These are phyloP conservation scores for Physella acuta DNA, from an alignment of 1,140 invertebrate genomes.

Conservation along the genomic window DNA sequence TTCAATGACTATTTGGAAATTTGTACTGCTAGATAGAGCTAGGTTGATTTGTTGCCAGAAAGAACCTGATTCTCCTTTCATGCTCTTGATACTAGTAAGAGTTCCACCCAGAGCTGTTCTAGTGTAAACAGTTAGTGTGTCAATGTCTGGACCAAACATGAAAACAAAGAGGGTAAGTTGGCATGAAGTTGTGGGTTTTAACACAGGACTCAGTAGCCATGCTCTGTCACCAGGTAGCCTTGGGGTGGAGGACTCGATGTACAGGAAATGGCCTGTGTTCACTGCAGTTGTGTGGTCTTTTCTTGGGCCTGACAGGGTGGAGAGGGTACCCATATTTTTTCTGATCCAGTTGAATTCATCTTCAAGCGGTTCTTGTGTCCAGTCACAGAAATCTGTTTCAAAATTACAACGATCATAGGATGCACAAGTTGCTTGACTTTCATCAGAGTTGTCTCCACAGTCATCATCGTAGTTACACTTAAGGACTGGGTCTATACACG, in stretches of 20 bases:
- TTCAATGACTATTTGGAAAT: slow-evolving; percentile 66
- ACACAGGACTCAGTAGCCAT: slow-evolving; percentile 45
- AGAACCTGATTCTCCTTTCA: slow-evolving; percentile 32
- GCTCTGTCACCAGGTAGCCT: slow-evolving; percentile 45
- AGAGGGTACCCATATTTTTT: slow-evolving; percentile 30
- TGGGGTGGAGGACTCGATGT: slow-evolving; percentile 48
- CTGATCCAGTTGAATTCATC: slow-evolving; percentile 24
- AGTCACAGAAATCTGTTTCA: slow-evolving; percentile 53
- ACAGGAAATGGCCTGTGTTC: slow-evolving; percentile 52
- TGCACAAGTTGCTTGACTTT: slow-evolving; percentile 30
- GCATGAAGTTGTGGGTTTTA: slow-evolving; percentile 26
- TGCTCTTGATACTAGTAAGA: slow-evolving; percentile 26
- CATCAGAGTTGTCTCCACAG: slow-evolving; percentile 59
- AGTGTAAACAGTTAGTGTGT: slow-evolving; percentile 43
- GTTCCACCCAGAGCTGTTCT: slow-evolving; percentile 32
- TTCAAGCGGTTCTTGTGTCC: slow-evolving; percentile 35
- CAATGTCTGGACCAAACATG: slow-evolving; percentile 69
- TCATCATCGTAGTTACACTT: slow-evolving; percentile 58
- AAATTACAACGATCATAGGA: slow-evolving; percentile 50
- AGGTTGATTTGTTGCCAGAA: slow-evolving; percentile 40
- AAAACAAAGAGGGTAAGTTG: slow-evolving; percentile 66
- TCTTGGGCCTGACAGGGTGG: slow-evolving; percentile 35
- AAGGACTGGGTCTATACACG: slow-evolving; percentile 38
- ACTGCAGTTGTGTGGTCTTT: slow-evolving; percentile 25
- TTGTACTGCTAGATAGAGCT: slow-evolving; percentile 25